Percentiles rank a stretch among this genome's conserved stretches.
Evolutionary conservation across 1,140 invertebrate species (phyloP).

Genomic region (Zaprionus vittiger): DNA sequence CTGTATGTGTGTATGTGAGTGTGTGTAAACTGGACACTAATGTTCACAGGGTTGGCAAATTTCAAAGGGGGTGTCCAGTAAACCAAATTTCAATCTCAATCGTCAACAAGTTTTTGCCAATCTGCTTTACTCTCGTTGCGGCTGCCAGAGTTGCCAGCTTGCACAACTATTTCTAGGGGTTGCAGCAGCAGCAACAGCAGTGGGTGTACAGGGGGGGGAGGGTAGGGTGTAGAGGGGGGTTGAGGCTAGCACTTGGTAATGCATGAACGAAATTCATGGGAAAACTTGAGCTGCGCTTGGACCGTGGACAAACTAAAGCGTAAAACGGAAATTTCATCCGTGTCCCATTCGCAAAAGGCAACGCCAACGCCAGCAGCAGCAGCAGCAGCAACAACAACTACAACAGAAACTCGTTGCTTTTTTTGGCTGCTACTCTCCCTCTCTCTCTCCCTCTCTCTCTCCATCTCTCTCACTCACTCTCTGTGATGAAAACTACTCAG

Average conservation of each 20-base stretch:
- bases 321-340: constrained; percentile 70
- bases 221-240: background rate
- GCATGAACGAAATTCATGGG: constrained; percentile 78
- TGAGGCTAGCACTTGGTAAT: constrained; percentile 56
- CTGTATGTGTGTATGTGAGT: no score
- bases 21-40: constrained; percentile 46
- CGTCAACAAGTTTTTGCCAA: constrained; percentile 76
- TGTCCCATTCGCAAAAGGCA: constrained; percentile 70
- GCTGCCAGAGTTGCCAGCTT: constrained; percentile 23
- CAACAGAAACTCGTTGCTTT: constrained; percentile 26
- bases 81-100: constrained; percentile 80
- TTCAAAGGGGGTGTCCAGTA: constrained; percentile 18
- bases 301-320: constrained; percentile 54
- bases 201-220: background rate
- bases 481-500: constrained; percentile 79
- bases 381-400: constrained; percentile 13
- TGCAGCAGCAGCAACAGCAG: constrained; percentile 4
- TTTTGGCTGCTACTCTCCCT: constrained; percentile 39
- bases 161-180: constrained; percentile 67
- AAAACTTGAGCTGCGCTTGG: constrained; percentile 71
- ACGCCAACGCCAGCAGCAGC: constrained; percentile 24
- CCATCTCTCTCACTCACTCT: background rate
- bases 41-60: constrained; percentile 32
- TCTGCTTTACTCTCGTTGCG: constrained; percentile 19
- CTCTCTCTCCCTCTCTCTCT: constrained; percentile 16